Evolutionary conservation across 1,140 invertebrate species (phyloP).

Genomic region (Leptestheria dahalacensis): DNA sequence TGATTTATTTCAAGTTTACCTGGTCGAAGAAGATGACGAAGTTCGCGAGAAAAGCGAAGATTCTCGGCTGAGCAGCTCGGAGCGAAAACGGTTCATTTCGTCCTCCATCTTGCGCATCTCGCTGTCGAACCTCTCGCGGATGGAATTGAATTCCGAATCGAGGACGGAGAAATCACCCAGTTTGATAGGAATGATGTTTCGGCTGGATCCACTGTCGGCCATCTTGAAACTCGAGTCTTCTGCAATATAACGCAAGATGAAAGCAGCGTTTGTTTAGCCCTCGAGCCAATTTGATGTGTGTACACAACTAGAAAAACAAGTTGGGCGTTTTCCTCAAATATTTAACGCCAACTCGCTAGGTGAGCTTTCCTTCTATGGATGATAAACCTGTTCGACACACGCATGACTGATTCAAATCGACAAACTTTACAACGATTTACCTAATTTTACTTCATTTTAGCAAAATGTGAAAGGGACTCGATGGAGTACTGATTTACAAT

Average conservation of each 20-base stretch:
- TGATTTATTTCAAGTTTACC: background rate
- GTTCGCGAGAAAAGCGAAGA: conserved; percentile 65
- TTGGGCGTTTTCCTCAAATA: no score
- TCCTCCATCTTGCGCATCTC: conserved; percentile 98
- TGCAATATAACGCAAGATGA: no score
- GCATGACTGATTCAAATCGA: no score
- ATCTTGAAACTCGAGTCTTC: conserved; percentile 6
- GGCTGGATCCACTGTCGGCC: background rate
- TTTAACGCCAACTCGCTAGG: no score
- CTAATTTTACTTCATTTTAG: no score
- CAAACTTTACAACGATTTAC: no score
- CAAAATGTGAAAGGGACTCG: no score
- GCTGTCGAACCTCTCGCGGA: conserved; percentile 83
- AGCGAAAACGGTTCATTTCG: conserved; percentile 90
- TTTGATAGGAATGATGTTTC: conserved; percentile 65
- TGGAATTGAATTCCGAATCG: conserved; percentile 89
- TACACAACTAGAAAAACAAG: no score
- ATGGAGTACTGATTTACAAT: no score
- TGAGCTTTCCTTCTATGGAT: no score
- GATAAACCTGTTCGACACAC: no score
- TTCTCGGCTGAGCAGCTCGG: conserved; percentile 81
- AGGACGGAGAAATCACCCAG: conserved; percentile 87
- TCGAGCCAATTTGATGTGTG: no score
- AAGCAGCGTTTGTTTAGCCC: background rate
- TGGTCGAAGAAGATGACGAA: background rate